These are phyloP conservation scores for Euborellia annulipes DNA, from an alignment of 1,140 invertebrate genomes.

Conservation along the genomic window DNA sequence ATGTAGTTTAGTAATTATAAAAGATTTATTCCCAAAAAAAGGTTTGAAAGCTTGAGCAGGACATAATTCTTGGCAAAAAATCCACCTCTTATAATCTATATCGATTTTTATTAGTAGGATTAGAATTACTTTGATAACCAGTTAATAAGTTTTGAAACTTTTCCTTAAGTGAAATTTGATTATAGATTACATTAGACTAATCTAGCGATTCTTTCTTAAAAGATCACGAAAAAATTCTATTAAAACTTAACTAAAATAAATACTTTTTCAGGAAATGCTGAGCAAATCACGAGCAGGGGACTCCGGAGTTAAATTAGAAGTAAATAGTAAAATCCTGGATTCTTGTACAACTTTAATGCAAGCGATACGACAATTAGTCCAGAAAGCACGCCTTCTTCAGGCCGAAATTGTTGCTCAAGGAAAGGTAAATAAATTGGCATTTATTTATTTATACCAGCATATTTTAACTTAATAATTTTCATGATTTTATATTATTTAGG, in stretches of 20 bases:
- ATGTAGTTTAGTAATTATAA: no score
- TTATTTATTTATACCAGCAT: slow-evolving; percentile 7
- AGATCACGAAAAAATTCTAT: not conserved
- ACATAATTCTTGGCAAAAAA: no score
- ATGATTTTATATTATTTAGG: slow-evolving; percentile 29
- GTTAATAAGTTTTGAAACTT: not conserved
- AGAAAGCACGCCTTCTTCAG: slow-evolving; percentile 77
- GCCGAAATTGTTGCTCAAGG: slow-evolving; percentile 81
- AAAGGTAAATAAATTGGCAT: slow-evolving; percentile 35
- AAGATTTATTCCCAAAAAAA: no score
- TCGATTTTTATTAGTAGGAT: no score
- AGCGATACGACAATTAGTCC: slow-evolving; percentile 75
- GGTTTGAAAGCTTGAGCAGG: no score
- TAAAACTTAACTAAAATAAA: not conserved
- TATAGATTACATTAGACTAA: no score
- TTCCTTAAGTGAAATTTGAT: not conserved
- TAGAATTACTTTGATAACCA: no score
- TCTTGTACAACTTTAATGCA: slow-evolving; percentile 91
- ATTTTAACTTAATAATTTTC: slow-evolving; percentile 3
- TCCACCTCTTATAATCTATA: no score
- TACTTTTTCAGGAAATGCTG: slow-evolving; percentile 58
- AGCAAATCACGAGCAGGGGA: slow-evolving; percentile 68
- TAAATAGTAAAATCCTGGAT: slow-evolving; percentile 93
- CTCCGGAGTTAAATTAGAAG: slow-evolving; percentile 90
- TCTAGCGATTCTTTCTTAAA: no score